Evolutionary conservation across 2,797 vertebrate genomes (phyloP).

Genomic region (Oreochromis mossambicus): DNA sequence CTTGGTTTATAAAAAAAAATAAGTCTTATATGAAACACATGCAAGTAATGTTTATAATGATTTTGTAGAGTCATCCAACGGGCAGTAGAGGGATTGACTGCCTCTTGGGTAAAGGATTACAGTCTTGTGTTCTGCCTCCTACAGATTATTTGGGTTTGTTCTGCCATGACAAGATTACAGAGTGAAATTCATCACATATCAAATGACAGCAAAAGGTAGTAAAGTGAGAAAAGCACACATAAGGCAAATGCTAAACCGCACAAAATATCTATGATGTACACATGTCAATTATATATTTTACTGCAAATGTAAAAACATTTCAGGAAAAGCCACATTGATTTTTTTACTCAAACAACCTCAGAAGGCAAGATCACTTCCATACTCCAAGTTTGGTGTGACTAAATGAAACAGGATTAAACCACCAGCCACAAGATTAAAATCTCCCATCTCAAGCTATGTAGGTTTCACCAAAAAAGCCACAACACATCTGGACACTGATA

Average conservation of each 20-base stretch:
- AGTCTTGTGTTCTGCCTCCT: slow-evolving; percentile 52
- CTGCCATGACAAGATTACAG: slow-evolving; percentile 63
- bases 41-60: slow-evolving; percentile 25
- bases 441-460: background rate
- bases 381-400: background rate
- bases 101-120: slow-evolving; percentile 46
- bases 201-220: slow-evolving; percentile 52
- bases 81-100: slow-evolving; percentile 54
- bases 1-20: background rate
- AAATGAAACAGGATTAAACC: background rate
- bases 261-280: background rate
- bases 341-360: background rate
- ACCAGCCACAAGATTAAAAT: background rate
- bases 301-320: background rate
- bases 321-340: background rate
- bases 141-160: slow-evolving; percentile 55
- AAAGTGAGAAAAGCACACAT: slow-evolving; percentile 6
- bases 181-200: slow-evolving; percentile 53
- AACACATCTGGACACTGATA: background rate
- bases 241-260: background rate
- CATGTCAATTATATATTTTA: background rate
- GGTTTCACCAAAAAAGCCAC: background rate
- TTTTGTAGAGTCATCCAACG: slow-evolving; percentile 49
- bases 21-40: slow-evolving; percentile 1
- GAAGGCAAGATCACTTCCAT: background rate